These are phyloP conservation scores for Salmo trutta DNA, from an alignment of 2,797 vertebrate genomes.

Conservation along the genomic window DNA sequence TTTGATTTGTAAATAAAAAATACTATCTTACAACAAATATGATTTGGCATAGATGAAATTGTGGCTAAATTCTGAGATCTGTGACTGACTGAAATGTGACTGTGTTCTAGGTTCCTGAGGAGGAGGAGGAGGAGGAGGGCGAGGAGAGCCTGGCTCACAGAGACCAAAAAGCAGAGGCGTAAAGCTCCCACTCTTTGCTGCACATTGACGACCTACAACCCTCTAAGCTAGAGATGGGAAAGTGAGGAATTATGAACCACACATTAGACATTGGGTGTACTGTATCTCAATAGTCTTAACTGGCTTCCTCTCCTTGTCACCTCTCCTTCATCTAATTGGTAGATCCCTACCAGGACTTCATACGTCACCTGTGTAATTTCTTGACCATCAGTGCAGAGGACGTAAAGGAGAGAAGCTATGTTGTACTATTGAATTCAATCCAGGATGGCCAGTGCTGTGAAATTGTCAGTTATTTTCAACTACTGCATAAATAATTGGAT, in stretches of 20 bases:
- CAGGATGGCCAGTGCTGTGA: neutral
- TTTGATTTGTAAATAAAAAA: neutral
- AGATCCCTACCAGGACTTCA: neutral
- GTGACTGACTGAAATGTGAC: neutral
- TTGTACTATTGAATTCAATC: neutral
- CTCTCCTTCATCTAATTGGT: neutral
- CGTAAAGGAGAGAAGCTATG: neutral
- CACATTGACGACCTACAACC: neutral
- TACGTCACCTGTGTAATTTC: too few relatives aligned
- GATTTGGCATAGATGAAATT: neutral
- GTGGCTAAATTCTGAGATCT: neutral
- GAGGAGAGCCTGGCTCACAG: constrained; percentile 68
- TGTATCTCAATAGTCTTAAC: neutral
- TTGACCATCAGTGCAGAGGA: neutral
- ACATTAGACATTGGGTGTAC: neutral
- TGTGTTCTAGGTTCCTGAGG: constrained; percentile 78
- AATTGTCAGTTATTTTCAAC: constrained; percentile 9
- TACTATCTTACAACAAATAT: too few relatives aligned
- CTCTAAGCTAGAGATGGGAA: constrained; percentile 11
- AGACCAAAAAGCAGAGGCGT: constrained; percentile 76
- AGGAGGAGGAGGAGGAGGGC: constrained; percentile 56
- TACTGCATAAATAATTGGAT: neutral
- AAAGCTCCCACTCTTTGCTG: constrained; percentile 39
- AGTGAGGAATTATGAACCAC: constrained; percentile 10
- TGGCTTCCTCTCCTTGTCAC: neutral